phyloP scores from a whole-genome alignment of 92 coral and sea anemone genomes.

The Porites cylindrica region DNA sequence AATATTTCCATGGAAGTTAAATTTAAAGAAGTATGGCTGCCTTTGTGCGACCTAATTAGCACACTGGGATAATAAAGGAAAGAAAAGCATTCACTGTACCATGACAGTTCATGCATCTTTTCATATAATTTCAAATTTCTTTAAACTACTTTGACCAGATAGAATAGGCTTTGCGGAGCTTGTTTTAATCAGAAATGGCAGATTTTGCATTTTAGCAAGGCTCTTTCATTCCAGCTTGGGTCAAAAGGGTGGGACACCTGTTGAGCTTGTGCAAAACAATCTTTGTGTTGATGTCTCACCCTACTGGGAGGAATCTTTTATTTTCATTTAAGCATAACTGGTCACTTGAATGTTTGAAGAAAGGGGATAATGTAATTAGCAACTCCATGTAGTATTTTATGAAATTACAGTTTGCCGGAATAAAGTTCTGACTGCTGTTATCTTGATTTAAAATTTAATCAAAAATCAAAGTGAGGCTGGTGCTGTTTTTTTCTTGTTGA shows the following conservation, averaged over 20 bases:
- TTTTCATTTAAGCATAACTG: not conserved
- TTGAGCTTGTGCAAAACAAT: not conserved
- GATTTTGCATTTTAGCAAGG: not conserved
- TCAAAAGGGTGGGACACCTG: not conserved
- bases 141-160: not conserved
- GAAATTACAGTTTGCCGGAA: not conserved
- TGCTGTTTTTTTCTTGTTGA: no score
- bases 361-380: not conserved
- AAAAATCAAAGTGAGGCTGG: no score
- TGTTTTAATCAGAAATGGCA: not conserved
- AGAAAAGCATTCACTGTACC: not conserved
- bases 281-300: not conserved
- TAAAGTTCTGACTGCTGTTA: no score
- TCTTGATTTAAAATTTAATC: no score
- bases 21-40: not conserved
- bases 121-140: not conserved
- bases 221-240: not conserved
- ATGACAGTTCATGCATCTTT: not conserved
- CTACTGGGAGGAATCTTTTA: not conserved
- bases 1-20: not conserved
- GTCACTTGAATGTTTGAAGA: not conserved
- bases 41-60: conserved; percentile 9
- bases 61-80: conserved; percentile 1
- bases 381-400: not conserved
- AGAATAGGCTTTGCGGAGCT: not conserved